Evolutionary conservation across 2,888 invertebrate species (phyloP).

Genomic region (Cephus spinipes): DNA sequence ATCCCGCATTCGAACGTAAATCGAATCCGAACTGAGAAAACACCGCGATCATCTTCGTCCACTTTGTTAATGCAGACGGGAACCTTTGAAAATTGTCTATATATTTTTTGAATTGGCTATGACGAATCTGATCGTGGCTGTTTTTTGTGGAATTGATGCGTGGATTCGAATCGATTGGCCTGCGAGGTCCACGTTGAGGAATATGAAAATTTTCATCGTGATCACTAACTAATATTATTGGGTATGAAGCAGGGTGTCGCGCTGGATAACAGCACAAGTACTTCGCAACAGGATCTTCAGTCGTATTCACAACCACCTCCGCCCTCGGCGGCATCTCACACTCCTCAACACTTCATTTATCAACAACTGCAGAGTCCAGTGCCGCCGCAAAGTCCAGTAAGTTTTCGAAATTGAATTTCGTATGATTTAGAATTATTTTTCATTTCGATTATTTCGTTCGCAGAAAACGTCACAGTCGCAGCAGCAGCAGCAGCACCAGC

Average conservation of each 20-base stretch:
- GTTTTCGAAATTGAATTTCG: conserved; percentile 21
- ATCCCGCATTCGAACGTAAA: too few relatives aligned
- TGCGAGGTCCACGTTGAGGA: background rate
- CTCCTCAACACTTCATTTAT: conserved; percentile 60
- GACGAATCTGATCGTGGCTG: too few relatives aligned
- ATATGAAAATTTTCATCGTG: background rate
- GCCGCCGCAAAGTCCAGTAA: conserved; percentile 63
- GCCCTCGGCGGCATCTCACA: conserved; percentile 58
- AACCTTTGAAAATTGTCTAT: too few relatives aligned
- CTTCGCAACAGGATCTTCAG: conserved; percentile 69
- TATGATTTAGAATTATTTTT: too few relatives aligned
- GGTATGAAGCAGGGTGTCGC: conserved; percentile 68
- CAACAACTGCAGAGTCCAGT: conserved; percentile 62
- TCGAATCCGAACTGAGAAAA: too few relatives aligned
- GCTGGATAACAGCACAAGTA: conserved; percentile 76
- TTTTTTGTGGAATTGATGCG: too few relatives aligned
- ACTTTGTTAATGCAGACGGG: too few relatives aligned
- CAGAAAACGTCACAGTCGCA: conserved; percentile 24
- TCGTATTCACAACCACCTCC: conserved; percentile 67
- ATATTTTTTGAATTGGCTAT: too few relatives aligned
- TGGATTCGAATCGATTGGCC: too few relatives aligned
- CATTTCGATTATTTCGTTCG: background rate
- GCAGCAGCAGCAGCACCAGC: conserved; percentile 60
- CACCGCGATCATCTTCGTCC: too few relatives aligned
- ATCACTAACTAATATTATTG: conserved; percentile 8